These are phyloP conservation scores for Cosmorhoe ocellata DNA, from an alignment of 2,888 invertebrate species.

Conservation along the genomic window DNA sequence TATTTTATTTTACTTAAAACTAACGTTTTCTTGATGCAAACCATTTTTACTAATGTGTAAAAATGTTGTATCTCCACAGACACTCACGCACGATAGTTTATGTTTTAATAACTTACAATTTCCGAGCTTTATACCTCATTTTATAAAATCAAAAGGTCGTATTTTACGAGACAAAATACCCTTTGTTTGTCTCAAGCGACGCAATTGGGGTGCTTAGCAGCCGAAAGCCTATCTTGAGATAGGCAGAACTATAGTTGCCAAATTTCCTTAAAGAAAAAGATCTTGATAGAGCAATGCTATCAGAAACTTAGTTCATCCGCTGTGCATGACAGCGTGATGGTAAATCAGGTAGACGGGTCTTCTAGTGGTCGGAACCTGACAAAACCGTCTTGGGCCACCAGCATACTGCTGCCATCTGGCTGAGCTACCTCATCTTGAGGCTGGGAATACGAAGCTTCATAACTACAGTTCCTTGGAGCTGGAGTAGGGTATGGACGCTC, in stretches of 20 bases:
- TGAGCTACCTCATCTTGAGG: conserved; percentile 80
- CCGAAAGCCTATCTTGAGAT: conserved; percentile 24
- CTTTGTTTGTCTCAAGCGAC: neutral
- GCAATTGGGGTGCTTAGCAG: conserved; percentile 20
- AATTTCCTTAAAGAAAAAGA: conserved; percentile 12
- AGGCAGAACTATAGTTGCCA: conserved; percentile 16
- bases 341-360: conserved; percentile 77
- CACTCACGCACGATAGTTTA: neutral
- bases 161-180: neutral
- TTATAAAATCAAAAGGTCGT: neutral
- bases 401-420: conserved; percentile 86
- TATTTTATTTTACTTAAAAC: conserved; percentile 31
- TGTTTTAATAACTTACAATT: conserved; percentile 4
- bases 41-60: conserved; percentile 24
- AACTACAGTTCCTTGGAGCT: conserved; percentile 71
- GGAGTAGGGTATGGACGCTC: conserved; percentile 76
- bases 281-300: conserved; percentile 37
- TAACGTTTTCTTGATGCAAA: conserved; percentile 26
- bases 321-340: conserved; percentile 64
- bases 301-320: conserved; percentile 70
- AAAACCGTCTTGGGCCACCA: conserved; percentile 95
- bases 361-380: conserved; percentile 91
- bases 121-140: conserved; percentile 4
- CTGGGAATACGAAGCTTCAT: conserved; percentile 81
- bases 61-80: conserved; percentile 16